Conservation (phyloP, 2,888 invertebrate genomes). For the Euphydryas editha region DNA sequence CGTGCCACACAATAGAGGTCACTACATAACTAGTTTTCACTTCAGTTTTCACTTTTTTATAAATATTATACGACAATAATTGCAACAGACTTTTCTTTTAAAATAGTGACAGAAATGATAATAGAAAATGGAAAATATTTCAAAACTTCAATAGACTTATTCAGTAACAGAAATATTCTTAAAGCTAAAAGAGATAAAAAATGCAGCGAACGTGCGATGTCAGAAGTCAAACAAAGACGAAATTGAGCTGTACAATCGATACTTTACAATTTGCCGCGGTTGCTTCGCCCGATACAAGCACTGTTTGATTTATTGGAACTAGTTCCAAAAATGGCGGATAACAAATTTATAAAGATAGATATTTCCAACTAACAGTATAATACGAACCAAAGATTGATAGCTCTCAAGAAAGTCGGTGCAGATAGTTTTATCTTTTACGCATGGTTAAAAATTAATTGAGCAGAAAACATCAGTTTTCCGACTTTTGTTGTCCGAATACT, state of each 20-base stretch:
- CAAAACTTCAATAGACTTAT: neutral
- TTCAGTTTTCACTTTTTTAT: too few species aligned
- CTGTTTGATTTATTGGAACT: slow-evolving; percentile 25
- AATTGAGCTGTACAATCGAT: slow-evolving; percentile 53
- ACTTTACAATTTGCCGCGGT: slow-evolving; percentile 28
- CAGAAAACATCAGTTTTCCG: neutral
- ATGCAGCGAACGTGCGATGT: slow-evolving; percentile 7
- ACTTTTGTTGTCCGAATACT: neutral
- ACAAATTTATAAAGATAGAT: neutral
- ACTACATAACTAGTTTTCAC: too few species aligned
- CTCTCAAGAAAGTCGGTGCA: neutral
- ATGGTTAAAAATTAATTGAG: slow-evolving; percentile 1
- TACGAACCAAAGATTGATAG: neutral
- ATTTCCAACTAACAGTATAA: neutral
- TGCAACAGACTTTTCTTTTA: neutral
- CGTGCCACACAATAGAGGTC: too few species aligned
- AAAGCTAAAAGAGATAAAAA: slow-evolving; percentile 3
- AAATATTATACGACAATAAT: too few species aligned
- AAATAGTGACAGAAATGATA: neutral
- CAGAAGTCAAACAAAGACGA: slow-evolving; percentile 19
- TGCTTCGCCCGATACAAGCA: slow-evolving; percentile 42
- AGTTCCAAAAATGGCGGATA: neutral
- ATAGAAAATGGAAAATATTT: neutral
- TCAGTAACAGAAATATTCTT: slow-evolving; percentile 1
- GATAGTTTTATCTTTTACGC: neutral